These are phyloP conservation scores for Stictocephala bisonia DNA, from an alignment of 2,888 invertebrate genomes.

Conservation along the genomic window DNA sequence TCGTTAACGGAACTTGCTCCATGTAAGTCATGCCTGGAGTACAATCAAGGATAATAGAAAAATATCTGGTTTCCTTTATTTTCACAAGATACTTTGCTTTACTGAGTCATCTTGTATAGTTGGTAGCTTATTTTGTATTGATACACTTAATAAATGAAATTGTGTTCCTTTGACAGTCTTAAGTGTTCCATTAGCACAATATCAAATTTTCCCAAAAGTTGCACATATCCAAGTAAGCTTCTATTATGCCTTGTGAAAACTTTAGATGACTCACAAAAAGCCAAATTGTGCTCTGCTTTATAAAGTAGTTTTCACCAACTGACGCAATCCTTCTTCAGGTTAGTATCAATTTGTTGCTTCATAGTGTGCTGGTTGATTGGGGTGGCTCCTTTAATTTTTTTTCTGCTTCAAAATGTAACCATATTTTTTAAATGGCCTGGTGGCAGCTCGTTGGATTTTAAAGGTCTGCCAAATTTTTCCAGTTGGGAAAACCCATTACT, in stretches of 20 bases:
- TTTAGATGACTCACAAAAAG: not conserved
- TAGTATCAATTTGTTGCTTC: too few species aligned
- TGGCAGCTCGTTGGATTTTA: not conserved
- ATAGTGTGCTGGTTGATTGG: too few species aligned
- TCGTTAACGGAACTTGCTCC: constrained; percentile 53
- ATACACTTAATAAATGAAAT: not conserved
- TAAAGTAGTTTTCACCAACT: too few species aligned
- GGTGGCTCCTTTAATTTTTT: not conserved
- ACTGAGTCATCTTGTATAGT: constrained; percentile 17
- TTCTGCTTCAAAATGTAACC: constrained; percentile 1
- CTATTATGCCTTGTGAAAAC: constrained; percentile 24
- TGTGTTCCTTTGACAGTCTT: not conserved
- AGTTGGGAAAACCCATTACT: constrained; percentile 1
- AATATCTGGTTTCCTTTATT: constrained; percentile 49
- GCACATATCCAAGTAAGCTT: constrained; percentile 23
- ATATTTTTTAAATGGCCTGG: constrained; percentile 10
- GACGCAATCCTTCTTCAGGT: too few species aligned
- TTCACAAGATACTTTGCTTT: too few species aligned
- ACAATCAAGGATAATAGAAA: constrained; percentile 51
- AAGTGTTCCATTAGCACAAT: not conserved
- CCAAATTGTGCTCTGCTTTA: not conserved
- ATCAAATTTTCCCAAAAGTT: constrained; percentile 13
- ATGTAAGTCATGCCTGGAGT: constrained; percentile 51
- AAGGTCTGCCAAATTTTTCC: constrained; percentile 9
- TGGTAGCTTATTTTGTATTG: constrained; percentile 4